Percentiles rank a stretch among this genome's conserved stretches.
phyloP scores from a whole-genome alignment of 2,797 vertebrate species.

The Coranthus polyacanthus region DNA sequence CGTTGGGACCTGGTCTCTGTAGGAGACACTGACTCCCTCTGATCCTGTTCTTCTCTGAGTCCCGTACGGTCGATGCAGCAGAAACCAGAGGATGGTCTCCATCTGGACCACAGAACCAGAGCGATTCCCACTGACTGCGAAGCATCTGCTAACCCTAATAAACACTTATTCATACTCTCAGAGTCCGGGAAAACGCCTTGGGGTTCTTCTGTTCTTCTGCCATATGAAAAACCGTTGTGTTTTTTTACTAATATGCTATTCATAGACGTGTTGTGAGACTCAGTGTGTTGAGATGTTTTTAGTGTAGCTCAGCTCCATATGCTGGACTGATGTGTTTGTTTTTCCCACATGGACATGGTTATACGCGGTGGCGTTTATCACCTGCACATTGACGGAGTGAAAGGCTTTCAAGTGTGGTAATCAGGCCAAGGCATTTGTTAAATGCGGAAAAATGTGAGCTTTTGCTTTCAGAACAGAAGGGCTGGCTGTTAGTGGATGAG shows the following conservation, averaged over 20 bases:
- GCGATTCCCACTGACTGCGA: slow-evolving; percentile 47
- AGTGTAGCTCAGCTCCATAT: background rate
- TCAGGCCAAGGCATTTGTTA: no score
- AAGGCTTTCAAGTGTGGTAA: no score
- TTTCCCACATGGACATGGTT: slow-evolving; percentile 7
- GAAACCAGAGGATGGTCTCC: slow-evolving; percentile 35
- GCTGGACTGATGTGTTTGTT: background rate
- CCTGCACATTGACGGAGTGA: no score
- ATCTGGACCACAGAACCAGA: slow-evolving; percentile 52
- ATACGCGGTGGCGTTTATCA: no score
- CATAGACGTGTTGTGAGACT: slow-evolving; percentile 7
- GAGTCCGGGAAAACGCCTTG: slow-evolving; percentile 20
- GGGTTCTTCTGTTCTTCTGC: slow-evolving; percentile 42
- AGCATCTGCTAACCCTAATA: slow-evolving; percentile 60
- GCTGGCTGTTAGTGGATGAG: no score
- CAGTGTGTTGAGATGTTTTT: background rate
- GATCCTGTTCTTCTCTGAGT: no score
- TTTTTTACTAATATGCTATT: slow-evolving; percentile 30
- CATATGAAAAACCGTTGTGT: slow-evolving; percentile 26
- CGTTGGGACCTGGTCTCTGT: no score
- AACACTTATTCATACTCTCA: slow-evolving; percentile 44
- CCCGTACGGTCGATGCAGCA: slow-evolving; percentile 9
- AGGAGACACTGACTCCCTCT: no score
- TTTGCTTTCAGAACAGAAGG: no score
- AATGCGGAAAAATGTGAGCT: no score